Conservation (phyloP, 64 coral and sea anemone species). For the Stylophora pistillata region DNA sequence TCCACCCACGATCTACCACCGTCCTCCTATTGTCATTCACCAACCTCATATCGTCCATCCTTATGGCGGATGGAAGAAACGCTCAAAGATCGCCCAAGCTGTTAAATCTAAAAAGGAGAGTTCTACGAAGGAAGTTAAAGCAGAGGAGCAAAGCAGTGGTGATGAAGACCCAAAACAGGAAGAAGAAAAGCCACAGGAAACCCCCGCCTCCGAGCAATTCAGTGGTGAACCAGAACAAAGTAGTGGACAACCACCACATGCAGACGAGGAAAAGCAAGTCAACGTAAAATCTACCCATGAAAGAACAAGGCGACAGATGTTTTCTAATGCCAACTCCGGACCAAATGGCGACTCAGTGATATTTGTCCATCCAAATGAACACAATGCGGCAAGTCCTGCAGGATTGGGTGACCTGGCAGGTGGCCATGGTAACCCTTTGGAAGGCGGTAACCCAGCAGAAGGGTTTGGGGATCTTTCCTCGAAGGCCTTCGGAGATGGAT, state of each 20-base stretch:
- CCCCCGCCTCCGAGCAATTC: neutral
- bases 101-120: conserved; percentile 5
- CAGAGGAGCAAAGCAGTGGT: neutral
- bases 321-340: conserved; percentile 95
- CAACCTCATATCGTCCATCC: conserved; percentile 99
- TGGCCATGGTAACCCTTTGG: conserved; percentile 62
- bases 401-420: conserved; percentile 69
- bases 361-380: conserved; percentile 88
- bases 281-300: conserved; percentile 60
- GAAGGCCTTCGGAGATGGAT: conserved; percentile 78
- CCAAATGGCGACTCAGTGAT: conserved; percentile 96
- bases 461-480: conserved; percentile 70
- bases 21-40: conserved; percentile 97
- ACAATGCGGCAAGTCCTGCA: conserved; percentile 42
- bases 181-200: neutral
- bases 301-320: conserved; percentile 77
- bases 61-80: conserved; percentile 83
- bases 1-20: conserved; percentile 98
- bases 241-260: neutral
- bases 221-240: neutral
- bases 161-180: conserved; percentile 14
- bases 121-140: neutral
- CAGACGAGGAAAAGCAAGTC: conserved; percentile 56
- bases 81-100: conserved; percentile 29
- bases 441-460: conserved; percentile 61